A percentile compares a stretch with the other conserved stretches of the same genome.
Conservation (phyloP, 1,140 invertebrate species). For the Hylaeus volcanicus region DNA sequence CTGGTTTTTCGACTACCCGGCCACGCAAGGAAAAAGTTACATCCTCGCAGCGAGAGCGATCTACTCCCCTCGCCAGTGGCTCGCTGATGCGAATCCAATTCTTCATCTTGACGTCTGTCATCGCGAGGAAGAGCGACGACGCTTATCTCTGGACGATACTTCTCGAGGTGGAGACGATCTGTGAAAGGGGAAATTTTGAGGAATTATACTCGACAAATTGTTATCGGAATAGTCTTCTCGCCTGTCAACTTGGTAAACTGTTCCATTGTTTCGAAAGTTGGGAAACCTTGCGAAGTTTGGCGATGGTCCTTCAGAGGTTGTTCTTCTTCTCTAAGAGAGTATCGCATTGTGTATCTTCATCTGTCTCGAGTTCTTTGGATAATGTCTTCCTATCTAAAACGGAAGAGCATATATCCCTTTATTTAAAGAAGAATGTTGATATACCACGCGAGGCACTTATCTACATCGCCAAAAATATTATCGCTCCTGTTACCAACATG, state of each 20-base stretch:
- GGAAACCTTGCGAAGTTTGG: not conserved
- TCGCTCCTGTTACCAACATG: not conserved
- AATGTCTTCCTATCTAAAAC: too few species aligned
- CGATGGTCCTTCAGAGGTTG: not conserved
- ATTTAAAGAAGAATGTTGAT: too few species aligned
- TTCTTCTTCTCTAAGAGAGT: too few species aligned
- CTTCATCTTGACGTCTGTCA: slow-evolving; percentile 9
- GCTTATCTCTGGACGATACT: not conserved
- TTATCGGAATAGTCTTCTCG: not conserved
- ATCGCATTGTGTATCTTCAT: too few species aligned
- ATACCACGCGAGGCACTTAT: not conserved
- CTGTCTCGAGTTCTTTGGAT: too few species aligned
- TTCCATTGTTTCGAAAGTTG: not conserved
- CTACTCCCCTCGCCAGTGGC: not conserved
- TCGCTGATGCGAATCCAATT: slow-evolving; percentile 3
- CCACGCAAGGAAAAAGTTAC: slow-evolving; percentile 1
- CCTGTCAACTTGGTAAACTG: not conserved
- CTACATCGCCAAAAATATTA: not conserved
- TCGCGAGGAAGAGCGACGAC: not conserved
- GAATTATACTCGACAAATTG: not conserved
- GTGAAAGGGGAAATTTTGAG: not conserved
- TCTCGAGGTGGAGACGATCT: not conserved
- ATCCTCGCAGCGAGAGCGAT: not conserved
- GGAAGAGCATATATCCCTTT: too few species aligned
- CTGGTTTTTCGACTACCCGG: not conserved